Conservation (phyloP, 2,797 vertebrate species). For the Poeciliopsis gracilis region DNA sequence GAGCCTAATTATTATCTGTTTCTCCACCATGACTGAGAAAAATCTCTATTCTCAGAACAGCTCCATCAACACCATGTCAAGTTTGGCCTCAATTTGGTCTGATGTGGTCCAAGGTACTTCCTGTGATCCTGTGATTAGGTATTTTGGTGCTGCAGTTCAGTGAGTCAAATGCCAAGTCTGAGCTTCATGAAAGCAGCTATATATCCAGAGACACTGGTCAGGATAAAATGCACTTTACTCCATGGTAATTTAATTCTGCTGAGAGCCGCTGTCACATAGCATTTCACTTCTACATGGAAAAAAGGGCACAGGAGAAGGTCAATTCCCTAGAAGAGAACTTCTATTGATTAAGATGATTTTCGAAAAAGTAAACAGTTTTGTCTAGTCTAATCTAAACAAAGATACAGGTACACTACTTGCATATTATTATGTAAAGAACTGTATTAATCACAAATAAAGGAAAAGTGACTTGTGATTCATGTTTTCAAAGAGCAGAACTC, state of each 20-base stretch:
- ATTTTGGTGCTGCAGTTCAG: conserved; percentile 27
- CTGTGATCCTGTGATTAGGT: conserved; percentile 51
- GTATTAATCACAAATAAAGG: not conserved
- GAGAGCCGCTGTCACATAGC: conserved; percentile 56
- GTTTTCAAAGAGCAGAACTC: not conserved
- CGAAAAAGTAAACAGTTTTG: conserved; percentile 42
- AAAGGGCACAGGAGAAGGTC: conserved; percentile 63
- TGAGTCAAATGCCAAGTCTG: conserved; percentile 56
- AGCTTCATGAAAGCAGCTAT: conserved; percentile 33
- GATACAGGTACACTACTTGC: conserved; percentile 13
- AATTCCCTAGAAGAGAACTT: conserved; percentile 45
- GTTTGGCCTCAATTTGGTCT: not conserved
- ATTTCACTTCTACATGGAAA: conserved; percentile 53
- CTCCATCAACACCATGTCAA: not conserved
- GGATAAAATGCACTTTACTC: conserved; percentile 51
- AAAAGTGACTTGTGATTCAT: not conserved
- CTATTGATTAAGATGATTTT: conserved; percentile 59
- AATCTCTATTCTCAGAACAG: not conserved
- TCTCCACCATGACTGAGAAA: not conserved
- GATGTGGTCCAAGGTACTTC: conserved; percentile 11
- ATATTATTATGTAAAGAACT: conserved; percentile 15
- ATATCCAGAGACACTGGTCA: conserved; percentile 48
- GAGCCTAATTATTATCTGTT: not conserved
- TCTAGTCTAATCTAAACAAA: conserved; percentile 21
- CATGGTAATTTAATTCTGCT: conserved; percentile 59